These are phyloP conservation scores for Turnix velox DNA, from an alignment of 2,113 vertebrate species.

Conservation along the genomic window DNA sequence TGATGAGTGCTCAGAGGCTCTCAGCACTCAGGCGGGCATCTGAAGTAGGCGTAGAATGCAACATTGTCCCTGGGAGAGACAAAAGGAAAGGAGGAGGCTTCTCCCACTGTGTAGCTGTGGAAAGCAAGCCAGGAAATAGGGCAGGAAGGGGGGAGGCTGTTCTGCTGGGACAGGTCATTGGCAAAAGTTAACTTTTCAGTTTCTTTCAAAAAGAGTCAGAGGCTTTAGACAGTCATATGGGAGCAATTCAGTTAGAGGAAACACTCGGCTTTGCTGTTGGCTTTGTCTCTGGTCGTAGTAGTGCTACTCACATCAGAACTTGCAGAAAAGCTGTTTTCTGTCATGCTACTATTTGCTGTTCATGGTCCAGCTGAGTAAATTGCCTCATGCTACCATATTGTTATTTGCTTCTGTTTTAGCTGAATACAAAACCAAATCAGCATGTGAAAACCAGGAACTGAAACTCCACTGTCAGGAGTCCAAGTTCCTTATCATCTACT, in stretches of 20 bases:
- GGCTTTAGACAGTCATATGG: background rate
- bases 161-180: background rate
- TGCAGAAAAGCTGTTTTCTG: background rate
- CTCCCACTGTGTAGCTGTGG: background rate
- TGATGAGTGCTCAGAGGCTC: background rate
- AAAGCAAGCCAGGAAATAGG: background rate
- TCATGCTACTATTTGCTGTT: background rate
- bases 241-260: background rate
- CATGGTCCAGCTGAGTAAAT: background rate
- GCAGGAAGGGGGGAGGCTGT: background rate
- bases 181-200: background rate
- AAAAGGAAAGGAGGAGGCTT: background rate
- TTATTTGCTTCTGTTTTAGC: slow-evolving; percentile 76
- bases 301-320: background rate
- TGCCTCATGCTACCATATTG: background rate
- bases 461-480: slow-evolving; percentile 87
- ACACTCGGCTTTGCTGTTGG: background rate
- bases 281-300: background rate
- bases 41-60: background rate
- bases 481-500: slow-evolving; percentile 90
- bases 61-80: background rate
- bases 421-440: slow-evolving; percentile 87
- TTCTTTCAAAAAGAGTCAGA: background rate
- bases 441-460: slow-evolving; percentile 86
- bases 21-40: background rate